Base-by-base conservation (phyloP, 2,113 vertebrate genomes). In the Gavialis gangeticus region DNA sequence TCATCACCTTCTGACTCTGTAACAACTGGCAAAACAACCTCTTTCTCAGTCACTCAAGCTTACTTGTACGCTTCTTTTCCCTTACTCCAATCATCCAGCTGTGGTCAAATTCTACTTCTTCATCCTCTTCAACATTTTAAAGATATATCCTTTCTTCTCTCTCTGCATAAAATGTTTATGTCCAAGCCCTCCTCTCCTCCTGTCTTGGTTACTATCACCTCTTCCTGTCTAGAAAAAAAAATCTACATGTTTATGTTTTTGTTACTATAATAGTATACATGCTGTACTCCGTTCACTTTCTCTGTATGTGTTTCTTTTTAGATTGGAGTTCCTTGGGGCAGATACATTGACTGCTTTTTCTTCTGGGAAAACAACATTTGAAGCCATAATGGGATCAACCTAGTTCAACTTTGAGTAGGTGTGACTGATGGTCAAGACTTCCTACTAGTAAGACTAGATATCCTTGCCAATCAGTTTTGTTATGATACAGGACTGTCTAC, bases 361-460 rank as follows among this genome's bases (percentile, higher is more conserved):
- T 84, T 84, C 64, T 79, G 19, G 8, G 88, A 95, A 67, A 90
- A 79, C 82, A 82, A 87, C 91, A 75, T 82, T 84, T 80, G 56
- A 94, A 78, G 84, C 85, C 54, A 21, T 60, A 80, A 75, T 10
- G 37, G 71, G 93, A 30, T 92, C 90, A 75, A 5, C 88, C 85
- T 78, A 85, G 75, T 28, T 88, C 84, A 78, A 87, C 92, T 90
- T 85, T 84, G 88, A 91, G 46, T 24, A 98, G 93, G 97, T 97
- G 94, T 96, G 96, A 97, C 83, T 95, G 97, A 97, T 97, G 88
- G 97, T 60, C 87, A 93, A 94, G 75, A 91, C 81, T 97, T 97
- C 94, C 93, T 93, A 76, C 79, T 6, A 16, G 84, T 55, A 80
- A 97, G 73, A 95, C 78, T 21, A 84, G n/a, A 24, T 82, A 96